phyloP scores from a whole-genome alignment of 2,888 invertebrate genomes.

The Yponomeuta plumbellus region DNA sequence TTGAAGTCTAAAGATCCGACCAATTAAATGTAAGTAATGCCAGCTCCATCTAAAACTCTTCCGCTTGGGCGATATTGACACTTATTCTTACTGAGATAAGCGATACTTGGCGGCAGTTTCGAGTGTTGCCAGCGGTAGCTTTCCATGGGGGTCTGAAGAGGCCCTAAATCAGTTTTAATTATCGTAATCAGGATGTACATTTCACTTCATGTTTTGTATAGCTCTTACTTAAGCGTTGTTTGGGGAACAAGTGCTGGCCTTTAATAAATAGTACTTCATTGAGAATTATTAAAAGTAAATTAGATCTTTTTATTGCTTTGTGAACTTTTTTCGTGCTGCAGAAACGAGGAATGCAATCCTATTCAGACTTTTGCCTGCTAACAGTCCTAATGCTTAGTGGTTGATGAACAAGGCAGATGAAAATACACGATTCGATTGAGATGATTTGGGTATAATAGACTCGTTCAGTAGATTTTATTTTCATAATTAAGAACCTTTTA shows the following conservation, averaged over 20 bases:
- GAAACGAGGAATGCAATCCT: slow-evolving; percentile 4
- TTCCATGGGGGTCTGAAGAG: slow-evolving; percentile 51
- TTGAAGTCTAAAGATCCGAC: slow-evolving; percentile 37
- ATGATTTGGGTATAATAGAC: no score
- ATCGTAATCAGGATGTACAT: slow-evolving; percentile 21
- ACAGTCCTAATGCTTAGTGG: no score
- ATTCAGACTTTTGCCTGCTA: neutral
- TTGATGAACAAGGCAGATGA: neutral
- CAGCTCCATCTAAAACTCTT: neutral
- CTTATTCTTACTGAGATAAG: neutral
- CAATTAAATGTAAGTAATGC: slow-evolving; percentile 12
- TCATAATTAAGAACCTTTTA: no score
- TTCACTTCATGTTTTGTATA: slow-evolving; percentile 15
- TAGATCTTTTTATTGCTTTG: slow-evolving; percentile 10
- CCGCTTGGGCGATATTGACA: neutral
- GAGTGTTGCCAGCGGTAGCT: neutral
- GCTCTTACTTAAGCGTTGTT: slow-evolving; percentile 13
- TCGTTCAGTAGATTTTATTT: no score
- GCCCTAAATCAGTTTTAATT: slow-evolving; percentile 22
- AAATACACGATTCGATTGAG: neutral
- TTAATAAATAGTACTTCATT: slow-evolving; percentile 5
- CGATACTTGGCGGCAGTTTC: neutral
- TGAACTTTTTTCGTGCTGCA: neutral
- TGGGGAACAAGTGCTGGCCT: slow-evolving; percentile 3
- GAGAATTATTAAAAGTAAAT: neutral